These are phyloP conservation scores for Drosophila punjabiensis DNA, from an alignment of 1,140 invertebrate genomes.

Conservation along the genomic window DNA sequence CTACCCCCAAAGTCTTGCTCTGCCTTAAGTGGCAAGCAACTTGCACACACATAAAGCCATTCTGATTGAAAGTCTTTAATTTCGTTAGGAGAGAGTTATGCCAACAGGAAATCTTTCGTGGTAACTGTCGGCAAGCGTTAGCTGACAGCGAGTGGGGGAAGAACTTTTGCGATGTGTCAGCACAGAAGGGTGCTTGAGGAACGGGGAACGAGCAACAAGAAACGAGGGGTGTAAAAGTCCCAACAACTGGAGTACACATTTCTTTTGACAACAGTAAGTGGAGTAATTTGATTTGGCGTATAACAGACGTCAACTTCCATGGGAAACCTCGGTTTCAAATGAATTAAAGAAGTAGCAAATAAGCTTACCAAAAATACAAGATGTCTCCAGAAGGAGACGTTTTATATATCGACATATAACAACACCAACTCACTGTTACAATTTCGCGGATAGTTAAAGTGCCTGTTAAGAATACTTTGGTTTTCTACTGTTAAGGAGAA, in stretches of 20 bases:
- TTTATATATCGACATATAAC: neutral
- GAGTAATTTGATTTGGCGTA: conserved; percentile 28
- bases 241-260: conserved; percentile 7
- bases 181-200: conserved; percentile 8
- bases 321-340: conserved; percentile 5
- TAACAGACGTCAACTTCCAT: conserved; percentile 14
- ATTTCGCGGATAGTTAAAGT: neutral
- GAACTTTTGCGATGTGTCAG: conserved; percentile 21
- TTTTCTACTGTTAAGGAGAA: neutral
- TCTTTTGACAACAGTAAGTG: conserved; percentile 19
- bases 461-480: too few relatives aligned
- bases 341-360: conserved; percentile 4
- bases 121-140: neutral
- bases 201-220: neutral
- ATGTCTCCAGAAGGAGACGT: neutral
- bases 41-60: conserved; percentile 26
- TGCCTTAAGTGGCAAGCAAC: conserved; percentile 43
- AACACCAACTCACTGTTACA: neutral
- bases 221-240: neutral
- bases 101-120: conserved; percentile 26
- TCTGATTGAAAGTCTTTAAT: conserved; percentile 58
- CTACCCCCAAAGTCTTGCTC: conserved; percentile 34
- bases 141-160: neutral
- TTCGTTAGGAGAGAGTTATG: conserved; percentile 28
- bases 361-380: neutral